Base-by-base conservation (phyloP, 2,797 vertebrate species). In the Enteromius anoplus region DNA sequence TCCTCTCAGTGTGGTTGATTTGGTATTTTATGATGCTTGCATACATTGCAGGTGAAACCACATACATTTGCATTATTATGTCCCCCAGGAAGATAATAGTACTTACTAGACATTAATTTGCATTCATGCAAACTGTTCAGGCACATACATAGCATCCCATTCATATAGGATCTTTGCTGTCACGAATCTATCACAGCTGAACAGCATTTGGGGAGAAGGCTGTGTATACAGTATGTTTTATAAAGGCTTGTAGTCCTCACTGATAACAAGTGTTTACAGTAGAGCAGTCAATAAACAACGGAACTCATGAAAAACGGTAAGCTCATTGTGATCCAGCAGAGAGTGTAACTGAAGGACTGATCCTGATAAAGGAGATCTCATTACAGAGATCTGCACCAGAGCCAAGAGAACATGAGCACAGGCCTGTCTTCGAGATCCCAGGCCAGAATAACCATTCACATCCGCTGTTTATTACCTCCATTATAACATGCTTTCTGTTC, bases 1-100 rank as follows among this genome's bases (percentile, higher is more conserved):
- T 55, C 12, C 12, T 62, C 60, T 29, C 29, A n/a, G 1, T 55
- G 69, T 11, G 2, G 29, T 0, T 72, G 23, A 29, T 62, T 60
- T 60, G 12, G 23, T 4, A 60, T 70, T 17, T 32, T 51, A 29
- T 17, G 1, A 51, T 21, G 26, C 47, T 12, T 51, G 17, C 45
- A 70, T 17, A 47, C 42, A 71, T 32, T 26, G 23, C 19, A 15
- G 49, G 49, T 55, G 32, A 75, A 75, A 37, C 12, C 26, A 62
- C 60, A 62, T 37, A 49, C 26, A 53, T 79, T 79, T 69, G 64
- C 49, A 70, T 70, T n/a, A 70, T 6, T 21, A 70, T 70, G 15
- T 37, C 17, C 10, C 23, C 40, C 23, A 32, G 51, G 7, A 5
- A 58, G 6, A 58, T 14, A 17, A 69, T 12, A 45, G 10, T 21